Percentiles rank a stretch among this genome's conserved stretches.
Conservation (phyloP, 2,113 vertebrate genomes). For the Neolamprologus longior region DNA sequence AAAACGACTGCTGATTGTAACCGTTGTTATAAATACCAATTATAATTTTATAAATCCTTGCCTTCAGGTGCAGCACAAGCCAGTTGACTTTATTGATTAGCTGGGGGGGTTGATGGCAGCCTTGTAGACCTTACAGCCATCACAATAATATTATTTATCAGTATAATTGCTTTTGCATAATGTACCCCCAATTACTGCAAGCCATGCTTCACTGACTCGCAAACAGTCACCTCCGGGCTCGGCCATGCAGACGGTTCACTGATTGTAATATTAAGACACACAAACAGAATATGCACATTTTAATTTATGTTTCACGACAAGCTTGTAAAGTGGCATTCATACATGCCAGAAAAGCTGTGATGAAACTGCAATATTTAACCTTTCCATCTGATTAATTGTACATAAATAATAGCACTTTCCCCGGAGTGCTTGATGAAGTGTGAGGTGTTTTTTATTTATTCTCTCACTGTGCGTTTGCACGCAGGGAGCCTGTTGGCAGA, state of each 20-base stretch:
- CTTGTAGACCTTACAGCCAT: neutral
- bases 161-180: slow-evolving; percentile 3
- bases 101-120: neutral
- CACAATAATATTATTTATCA: neutral
- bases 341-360: neutral
- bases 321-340: neutral
- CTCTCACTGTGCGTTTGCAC: neutral
- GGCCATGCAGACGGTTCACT: neutral
- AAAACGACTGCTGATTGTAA: neutral
- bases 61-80: neutral
- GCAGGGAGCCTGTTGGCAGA: neutral
- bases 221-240: neutral
- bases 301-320: neutral
- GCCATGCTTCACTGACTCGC: neutral
- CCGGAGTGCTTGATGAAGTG: neutral
- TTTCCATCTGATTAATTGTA: slow-evolving; percentile 15
- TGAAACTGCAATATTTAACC: slow-evolving; percentile 3
- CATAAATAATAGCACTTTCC: neutral
- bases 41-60: neutral
- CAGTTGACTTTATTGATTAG: neutral
- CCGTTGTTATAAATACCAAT: neutral
- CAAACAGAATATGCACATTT: neutral
- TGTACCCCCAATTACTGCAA: slow-evolving; percentile 21
- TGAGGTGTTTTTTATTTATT: slow-evolving; percentile 1
- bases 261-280: neutral